These are phyloP conservation scores for Trachelus troglodyta DNA, from an alignment of 2,888 invertebrate genomes.

Conservation along the genomic window DNA sequence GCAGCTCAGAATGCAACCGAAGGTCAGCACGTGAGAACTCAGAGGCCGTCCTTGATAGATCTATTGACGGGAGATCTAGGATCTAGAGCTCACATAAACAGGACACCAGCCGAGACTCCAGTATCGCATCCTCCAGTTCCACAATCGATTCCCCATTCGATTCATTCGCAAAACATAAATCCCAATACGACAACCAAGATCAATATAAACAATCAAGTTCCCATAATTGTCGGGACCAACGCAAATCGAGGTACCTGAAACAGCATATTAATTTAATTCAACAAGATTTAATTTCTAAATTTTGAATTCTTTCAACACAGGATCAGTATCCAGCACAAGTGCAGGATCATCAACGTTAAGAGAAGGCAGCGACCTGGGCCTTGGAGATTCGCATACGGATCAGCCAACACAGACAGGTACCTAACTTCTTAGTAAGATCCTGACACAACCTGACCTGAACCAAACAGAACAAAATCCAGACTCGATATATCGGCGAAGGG, in stretches of 20 bases:
- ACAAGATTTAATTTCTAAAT: neutral
- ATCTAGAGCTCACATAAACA: conserved; percentile 54
- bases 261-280: neutral
- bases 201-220: neutral
- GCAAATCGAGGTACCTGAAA: neutral
- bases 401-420: conserved; percentile 54
- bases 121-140: conserved; percentile 51
- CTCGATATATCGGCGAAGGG: neutral
- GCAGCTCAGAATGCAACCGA: conserved; percentile 33
- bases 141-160: conserved; percentile 45
- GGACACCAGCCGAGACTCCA: conserved; percentile 58
- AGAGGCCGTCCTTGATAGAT: conserved; percentile 76
- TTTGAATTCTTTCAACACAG: conserved; percentile 35
- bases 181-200: neutral
- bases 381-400: conserved; percentile 46
- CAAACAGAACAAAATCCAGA: neutral
- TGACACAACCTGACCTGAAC: neutral
- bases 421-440: neutral
- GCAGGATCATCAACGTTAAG: conserved; percentile 57
- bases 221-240: neutral
- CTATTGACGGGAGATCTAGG: conserved; percentile 72
- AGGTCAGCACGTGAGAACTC: conserved; percentile 67
- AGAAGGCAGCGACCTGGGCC: conserved; percentile 46
- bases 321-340: conserved; percentile 59
- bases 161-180: conserved; percentile 48